Evolutionary conservation across 2,888 invertebrate species (phyloP).

Genomic region (Crossocerus cetratus): DNA sequence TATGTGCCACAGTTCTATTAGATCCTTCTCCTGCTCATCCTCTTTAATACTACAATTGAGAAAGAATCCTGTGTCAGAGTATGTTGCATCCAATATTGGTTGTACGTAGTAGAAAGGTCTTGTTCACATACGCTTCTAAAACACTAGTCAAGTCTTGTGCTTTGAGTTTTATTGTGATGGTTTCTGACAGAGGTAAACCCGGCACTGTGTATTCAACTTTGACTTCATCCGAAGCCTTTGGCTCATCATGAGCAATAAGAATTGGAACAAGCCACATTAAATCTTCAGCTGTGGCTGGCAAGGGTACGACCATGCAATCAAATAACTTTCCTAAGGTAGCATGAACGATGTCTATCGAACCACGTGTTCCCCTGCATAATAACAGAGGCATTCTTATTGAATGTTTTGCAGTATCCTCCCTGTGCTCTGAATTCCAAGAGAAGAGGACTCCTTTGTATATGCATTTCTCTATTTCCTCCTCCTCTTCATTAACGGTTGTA

Average conservation of each 20-base stretch:
- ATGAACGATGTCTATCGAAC: conserved; percentile 65
- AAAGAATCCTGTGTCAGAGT: neutral
- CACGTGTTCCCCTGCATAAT: conserved; percentile 68
- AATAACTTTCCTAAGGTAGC: conserved; percentile 67
- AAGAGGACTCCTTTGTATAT: conserved; percentile 70
- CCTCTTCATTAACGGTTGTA: conserved; percentile 24
- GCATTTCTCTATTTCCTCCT: conserved; percentile 38
- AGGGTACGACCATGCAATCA: conserved; percentile 66
- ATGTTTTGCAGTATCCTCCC: conserved; percentile 36
- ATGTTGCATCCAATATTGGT: neutral
- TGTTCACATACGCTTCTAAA: conserved; percentile 59
- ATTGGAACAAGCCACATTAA: conserved; percentile 70
- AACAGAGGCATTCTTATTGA: conserved; percentile 67
- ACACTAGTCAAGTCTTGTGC: conserved; percentile 55
- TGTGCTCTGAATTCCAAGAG: conserved; percentile 63
- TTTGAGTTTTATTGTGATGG: conserved; percentile 60
- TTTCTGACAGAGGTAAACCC: conserved; percentile 56
- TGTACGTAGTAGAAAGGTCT: neutral
- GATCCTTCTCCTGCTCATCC: conserved; percentile 2
- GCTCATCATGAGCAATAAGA: conserved; percentile 51
- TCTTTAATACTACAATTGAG: neutral
- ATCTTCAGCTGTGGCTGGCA: conserved; percentile 65
- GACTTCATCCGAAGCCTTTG: conserved; percentile 52
- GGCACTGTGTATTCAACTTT: conserved; percentile 66
- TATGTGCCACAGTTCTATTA: conserved; percentile 56